phyloP scores from a whole-genome alignment of 2,797 vertebrate species.

The Lacerta bilineata region DNA sequence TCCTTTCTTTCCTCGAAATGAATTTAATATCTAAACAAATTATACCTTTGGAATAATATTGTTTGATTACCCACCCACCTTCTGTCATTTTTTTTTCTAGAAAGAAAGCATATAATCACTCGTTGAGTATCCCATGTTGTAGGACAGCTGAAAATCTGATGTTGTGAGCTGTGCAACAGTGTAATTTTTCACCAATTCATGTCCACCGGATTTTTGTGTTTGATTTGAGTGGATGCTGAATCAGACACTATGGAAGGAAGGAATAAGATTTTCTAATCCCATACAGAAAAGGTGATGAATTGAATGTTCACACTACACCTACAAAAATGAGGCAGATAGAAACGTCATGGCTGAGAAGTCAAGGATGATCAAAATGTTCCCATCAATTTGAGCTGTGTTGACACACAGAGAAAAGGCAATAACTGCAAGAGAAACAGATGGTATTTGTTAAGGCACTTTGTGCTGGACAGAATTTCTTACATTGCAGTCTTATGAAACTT shows the following conservation, averaged over 20 bases:
- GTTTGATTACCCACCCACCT: background rate
- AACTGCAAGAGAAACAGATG: conserved; percentile 30
- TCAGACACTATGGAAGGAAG: background rate
- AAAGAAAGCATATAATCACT: background rate
- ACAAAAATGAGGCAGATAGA: conserved; percentile 28
- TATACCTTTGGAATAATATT: background rate
- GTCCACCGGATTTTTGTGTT: background rate
- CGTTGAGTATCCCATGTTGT: conserved; percentile 9
- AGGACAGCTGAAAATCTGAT: conserved; percentile 11
- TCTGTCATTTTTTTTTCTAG: background rate
- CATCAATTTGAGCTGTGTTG: conserved; percentile 41
- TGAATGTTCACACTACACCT: conserved; percentile 26
- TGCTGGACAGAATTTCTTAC: background rate
- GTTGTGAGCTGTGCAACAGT: background rate
- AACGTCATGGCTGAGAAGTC: conserved; percentile 40
- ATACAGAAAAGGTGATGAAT: conserved; percentile 30
- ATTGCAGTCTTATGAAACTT: conserved; percentile 15
- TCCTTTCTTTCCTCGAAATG: background rate
- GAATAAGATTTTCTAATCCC: conserved; percentile 24
- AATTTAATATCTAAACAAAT: background rate
- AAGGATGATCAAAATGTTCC: conserved; percentile 44
- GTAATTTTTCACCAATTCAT: conserved; percentile 27
- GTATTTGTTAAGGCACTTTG: conserved; percentile 1
- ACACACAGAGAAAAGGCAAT: conserved; percentile 40
- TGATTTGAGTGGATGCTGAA: conserved; percentile 28